Evolutionary conservation across 2,113 vertebrate species (phyloP), one percentile per base, ranked within the genome.

Genomic region (Erythrolamprus reginae): DNA sequence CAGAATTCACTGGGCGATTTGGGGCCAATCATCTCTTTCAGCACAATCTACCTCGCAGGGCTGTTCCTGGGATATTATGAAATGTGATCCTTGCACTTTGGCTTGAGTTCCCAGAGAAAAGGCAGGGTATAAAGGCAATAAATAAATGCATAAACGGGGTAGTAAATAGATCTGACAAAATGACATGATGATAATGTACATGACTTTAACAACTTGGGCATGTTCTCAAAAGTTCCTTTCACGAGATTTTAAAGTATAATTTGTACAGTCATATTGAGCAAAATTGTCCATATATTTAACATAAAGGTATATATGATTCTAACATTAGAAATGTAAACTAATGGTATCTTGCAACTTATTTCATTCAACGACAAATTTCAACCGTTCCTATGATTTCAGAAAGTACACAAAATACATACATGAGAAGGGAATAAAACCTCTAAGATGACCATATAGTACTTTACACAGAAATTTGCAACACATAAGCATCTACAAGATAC

Each of bases 391-490:
- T 88, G 95, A 97, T 96, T 97, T 94, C 94, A 95, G 93, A 95
- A 93, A 94, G 94, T 93, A 95, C 94, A 93, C 88, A 95, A 96
- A 96, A 93, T 94, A 95, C 94, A 95, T 96, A 96, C 96, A 96
- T 84, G 93, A 92, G 55, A 94, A 92, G 77, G 90, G 95, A 96
- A 94, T 58, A 95, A 95, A 86, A 85, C 91, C 94, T 93, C 87
- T 88, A 55, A 85, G 91, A 95, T 91, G 91, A 96, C 94, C 93
- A 91, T 86, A 86, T 28, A 89, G 84, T 56, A 92, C 85, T 94
- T 92, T 89, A 96, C 96, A 96, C 96, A 96, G 95, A 97, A 96
- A 96, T 93, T 94, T 93, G 94, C 89, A 96, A 97, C 91, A 91
- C 82, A 89, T 89, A 86, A 94, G 93, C 84, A 92, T 94, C 70